Conservation (phyloP, 2,888 invertebrate genomes). For the Pristionchus mayeri region DNA sequence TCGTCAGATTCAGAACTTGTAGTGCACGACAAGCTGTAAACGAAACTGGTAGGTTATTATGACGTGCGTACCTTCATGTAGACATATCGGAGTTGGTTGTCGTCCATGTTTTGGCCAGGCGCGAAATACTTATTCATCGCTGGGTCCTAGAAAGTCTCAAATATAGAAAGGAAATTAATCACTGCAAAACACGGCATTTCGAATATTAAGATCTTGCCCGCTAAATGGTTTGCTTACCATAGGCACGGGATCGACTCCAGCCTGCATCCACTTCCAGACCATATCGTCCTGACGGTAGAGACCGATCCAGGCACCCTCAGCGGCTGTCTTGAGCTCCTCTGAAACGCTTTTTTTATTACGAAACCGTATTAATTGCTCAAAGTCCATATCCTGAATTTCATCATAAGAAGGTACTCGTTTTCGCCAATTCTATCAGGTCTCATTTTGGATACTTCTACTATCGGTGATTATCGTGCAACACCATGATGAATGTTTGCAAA, state of each 20-base stretch:
- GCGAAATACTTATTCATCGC: constrained; percentile 54
- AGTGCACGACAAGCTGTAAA: too few species aligned
- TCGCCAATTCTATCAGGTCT: too few species aligned
- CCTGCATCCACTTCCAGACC: constrained; percentile 6
- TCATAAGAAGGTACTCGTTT: too few species aligned
- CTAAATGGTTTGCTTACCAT: neutral
- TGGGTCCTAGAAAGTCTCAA: constrained; percentile 48
- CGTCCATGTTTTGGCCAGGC: constrained; percentile 53
- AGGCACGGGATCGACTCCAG: constrained; percentile 11
- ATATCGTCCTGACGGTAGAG: neutral
- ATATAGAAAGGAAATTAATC: neutral
- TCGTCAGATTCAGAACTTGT: too few species aligned
- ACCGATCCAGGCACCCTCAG: constrained; percentile 11
- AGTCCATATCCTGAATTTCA: too few species aligned
- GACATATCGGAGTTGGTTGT: constrained; percentile 57
- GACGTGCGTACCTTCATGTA: constrained; percentile 56
- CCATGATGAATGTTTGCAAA: too few species aligned
- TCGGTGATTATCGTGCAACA: too few species aligned
- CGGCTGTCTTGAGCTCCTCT: neutral
- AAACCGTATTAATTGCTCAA: too few species aligned
- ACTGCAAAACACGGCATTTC: neutral
- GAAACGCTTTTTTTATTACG: too few species aligned
- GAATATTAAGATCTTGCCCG: neutral
- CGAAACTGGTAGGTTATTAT: too few species aligned
- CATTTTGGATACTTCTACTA: too few species aligned